Evolutionary conservation across 2,113 vertebrate species (phyloP).

Genomic region (Archocentrus centrarchus): DNA sequence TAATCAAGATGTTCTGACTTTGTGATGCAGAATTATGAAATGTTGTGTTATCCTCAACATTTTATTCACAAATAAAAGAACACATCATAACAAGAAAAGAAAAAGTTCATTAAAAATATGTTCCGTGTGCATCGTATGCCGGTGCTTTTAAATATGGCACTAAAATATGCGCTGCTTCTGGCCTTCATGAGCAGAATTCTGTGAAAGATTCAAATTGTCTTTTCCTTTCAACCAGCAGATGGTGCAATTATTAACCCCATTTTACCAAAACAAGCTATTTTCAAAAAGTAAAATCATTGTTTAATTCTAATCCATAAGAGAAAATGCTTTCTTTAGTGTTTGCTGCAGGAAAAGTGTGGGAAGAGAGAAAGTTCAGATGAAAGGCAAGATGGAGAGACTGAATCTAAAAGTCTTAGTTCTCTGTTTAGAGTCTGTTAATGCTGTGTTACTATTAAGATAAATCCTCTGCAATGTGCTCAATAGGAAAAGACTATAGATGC

Average conservation of each 20-base stretch:
- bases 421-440: constrained; percentile 1
- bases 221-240: constrained; percentile 51
- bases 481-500: neutral
- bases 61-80: neutral
- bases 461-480: neutral
- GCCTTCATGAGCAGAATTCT: constrained; percentile 1
- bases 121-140: neutral
- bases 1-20: neutral
- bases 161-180: neutral
- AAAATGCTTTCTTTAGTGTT: neutral
- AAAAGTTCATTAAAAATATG: neutral
- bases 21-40: neutral
- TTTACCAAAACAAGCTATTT: neutral
- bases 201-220: constrained; percentile 2
- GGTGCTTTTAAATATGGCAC: neutral
- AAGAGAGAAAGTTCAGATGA: neutral
- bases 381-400: neutral
- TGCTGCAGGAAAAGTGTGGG: neutral
- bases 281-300: neutral
- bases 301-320: neutral
- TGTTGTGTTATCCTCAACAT: neutral
- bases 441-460: neutral
- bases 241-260: constrained; percentile 42
- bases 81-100: neutral
- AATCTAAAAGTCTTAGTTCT: neutral